Conservation (phyloP, 1,140 invertebrate genomes). For the Drosophila repleta region DNA sequence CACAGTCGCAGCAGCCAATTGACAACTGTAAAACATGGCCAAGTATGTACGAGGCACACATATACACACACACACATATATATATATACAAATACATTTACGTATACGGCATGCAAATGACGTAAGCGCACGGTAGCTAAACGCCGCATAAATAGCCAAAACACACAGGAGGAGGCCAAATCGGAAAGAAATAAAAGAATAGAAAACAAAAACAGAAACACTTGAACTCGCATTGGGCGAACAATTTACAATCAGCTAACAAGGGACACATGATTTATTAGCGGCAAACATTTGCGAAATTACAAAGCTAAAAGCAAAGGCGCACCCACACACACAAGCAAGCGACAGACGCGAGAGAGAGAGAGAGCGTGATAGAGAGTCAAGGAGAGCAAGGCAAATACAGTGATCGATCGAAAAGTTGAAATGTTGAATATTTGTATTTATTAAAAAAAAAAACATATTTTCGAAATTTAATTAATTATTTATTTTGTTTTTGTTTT, state of each 20-base stretch:
- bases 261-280: slow-evolving; percentile 67
- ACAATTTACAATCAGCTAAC: slow-evolving; percentile 49
- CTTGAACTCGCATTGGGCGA: slow-evolving; percentile 28
- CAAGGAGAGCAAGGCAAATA: slow-evolving; percentile 13
- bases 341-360: not conserved
- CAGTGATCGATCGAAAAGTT: not conserved
- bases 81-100: not conserved
- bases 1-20: slow-evolving; percentile 51
- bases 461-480: not conserved
- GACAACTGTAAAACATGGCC: slow-evolving; percentile 79
- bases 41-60: slow-evolving; percentile 54
- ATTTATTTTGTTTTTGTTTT: not conserved
- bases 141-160: slow-evolving; percentile 48
- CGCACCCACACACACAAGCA: slow-evolving; percentile 29
- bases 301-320: slow-evolving; percentile 54
- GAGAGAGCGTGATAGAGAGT: not conserved
- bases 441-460: not conserved
- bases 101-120: slow-evolving; percentile 50
- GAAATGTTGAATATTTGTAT: not conserved
- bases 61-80: not conserved
- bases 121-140: slow-evolving; percentile 62
- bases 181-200: not conserved
- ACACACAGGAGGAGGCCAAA: slow-evolving; percentile 38
- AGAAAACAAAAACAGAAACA: slow-evolving; percentile 26
- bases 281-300: slow-evolving; percentile 66